These are phyloP conservation scores for Larimichthys crocea DNA, from an alignment of 2,113 vertebrate genomes.

Conservation along the genomic window DNA sequence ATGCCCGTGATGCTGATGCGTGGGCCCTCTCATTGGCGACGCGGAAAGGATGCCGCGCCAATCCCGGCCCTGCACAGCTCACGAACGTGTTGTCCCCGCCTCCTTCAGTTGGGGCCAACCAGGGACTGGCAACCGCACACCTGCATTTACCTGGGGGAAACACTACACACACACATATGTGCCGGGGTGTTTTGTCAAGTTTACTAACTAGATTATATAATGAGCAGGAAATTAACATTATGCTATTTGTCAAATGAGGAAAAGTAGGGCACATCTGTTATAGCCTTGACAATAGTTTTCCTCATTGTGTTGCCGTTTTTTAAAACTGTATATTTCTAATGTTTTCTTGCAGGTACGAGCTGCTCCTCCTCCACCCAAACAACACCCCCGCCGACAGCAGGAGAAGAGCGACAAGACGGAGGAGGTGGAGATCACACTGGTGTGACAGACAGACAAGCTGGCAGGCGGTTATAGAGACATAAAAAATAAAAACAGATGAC, in stretches of 20 bases:
- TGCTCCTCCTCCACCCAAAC: conserved; percentile 95
- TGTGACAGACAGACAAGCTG: conserved; percentile 81
- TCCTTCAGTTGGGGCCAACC: too few relatives aligned
- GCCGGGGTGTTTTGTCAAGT: background rate
- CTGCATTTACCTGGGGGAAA: too few relatives aligned
- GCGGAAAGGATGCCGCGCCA: too few relatives aligned
- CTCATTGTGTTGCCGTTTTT: background rate
- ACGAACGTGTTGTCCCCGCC: too few relatives aligned
- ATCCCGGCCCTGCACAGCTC: too few relatives aligned
- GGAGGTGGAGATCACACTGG: conserved; percentile 98
- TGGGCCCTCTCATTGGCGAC: too few relatives aligned
- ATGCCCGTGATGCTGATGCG: too few relatives aligned
- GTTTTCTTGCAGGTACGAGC: conserved; percentile 90
- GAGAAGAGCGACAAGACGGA: conserved; percentile 97
- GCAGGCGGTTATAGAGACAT: conserved; percentile 25
- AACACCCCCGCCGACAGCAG: conserved; percentile 87
- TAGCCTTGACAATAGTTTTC: background rate
- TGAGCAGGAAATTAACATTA: background rate
- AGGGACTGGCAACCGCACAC: too few relatives aligned
- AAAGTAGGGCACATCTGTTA: conserved; percentile 21
- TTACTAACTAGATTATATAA: background rate
- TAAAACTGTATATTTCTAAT: background rate
- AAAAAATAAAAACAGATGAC: conserved; percentile 35
- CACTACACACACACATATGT: too few relatives aligned
- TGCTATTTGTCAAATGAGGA: conserved; percentile 16